Evolutionary conservation across 2,888 invertebrate species (phyloP).

Genomic region (Cerastis rubricosa): DNA sequence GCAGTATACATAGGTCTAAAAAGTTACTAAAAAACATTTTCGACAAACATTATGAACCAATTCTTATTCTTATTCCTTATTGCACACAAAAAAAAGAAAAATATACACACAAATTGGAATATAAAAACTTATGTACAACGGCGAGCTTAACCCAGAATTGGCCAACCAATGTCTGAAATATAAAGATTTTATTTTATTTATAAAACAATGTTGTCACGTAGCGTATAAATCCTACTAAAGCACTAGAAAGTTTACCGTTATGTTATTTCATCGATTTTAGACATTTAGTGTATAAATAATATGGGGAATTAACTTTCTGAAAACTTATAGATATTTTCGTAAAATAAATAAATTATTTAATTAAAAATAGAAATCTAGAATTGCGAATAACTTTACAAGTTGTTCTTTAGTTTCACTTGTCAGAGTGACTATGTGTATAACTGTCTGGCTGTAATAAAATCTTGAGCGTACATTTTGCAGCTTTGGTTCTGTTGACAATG

Average conservation of each 20-base stretch:
- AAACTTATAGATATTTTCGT: background rate
- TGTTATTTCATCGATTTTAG: background rate
- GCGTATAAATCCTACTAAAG: background rate
- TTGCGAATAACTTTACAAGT: background rate
- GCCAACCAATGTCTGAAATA: too few species aligned
- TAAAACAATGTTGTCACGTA: background rate
- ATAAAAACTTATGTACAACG: too few species aligned
- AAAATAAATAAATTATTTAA: background rate
- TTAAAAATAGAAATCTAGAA: background rate
- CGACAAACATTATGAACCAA: too few species aligned
- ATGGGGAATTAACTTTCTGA: background rate
- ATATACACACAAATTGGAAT: too few species aligned
- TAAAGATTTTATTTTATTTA: too few species aligned
- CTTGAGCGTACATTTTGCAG: too few species aligned
- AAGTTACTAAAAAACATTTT: too few species aligned
- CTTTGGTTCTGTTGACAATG: background rate
- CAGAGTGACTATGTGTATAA: too few species aligned
- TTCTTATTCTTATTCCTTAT: too few species aligned
- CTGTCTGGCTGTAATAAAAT: background rate
- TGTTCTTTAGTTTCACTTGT: background rate
- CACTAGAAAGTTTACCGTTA: background rate
- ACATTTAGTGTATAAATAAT: background rate
- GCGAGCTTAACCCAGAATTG: too few species aligned
- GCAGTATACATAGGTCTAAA: too few species aligned
- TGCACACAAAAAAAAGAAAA: too few species aligned